Percentiles rank a stretch among this genome's conserved stretches.
phyloP scores from a whole-genome alignment of 2,113 vertebrate genomes.

The Centropus bengalensis region DNA sequence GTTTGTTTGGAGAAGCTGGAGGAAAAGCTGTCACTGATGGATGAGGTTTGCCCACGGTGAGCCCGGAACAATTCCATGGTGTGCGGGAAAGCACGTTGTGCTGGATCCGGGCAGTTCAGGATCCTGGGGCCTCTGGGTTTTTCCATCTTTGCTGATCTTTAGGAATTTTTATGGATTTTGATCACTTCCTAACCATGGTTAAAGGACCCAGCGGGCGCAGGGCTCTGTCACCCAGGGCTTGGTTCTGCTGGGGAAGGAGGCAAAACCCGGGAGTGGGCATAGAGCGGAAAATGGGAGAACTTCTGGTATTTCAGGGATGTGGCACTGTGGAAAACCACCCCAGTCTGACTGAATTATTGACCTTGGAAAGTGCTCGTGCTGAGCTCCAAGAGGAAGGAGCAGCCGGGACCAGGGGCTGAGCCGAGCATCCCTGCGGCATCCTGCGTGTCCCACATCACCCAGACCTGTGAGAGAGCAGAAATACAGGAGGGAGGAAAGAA shows the following conservation, averaged over 20 bases:
- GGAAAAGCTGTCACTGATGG: not conserved
- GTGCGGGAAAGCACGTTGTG: accelerated
- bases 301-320: not conserved
- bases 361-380: accelerated
- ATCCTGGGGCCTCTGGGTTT: too few relatives aligned
- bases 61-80: not conserved
- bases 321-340: not conserved
- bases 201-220: accelerated
- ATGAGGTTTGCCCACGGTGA: not conserved
- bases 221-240: accelerated
- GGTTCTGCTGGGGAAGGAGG: not conserved
- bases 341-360: not conserved
- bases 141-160: not conserved
- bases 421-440: not conserved
- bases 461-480: not conserved
- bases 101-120: accelerated
- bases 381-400: not conserved
- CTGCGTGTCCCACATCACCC: accelerated
- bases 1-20: not conserved
- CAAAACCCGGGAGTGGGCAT: accelerated
- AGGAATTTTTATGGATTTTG: not conserved
- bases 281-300: not conserved
- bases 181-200: not conserved
- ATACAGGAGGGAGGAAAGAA: accelerated
- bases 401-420: not conserved